Conservation (phyloP, 1,140 invertebrate genomes). For the Daktulosphaira vitifoliae region DNA sequence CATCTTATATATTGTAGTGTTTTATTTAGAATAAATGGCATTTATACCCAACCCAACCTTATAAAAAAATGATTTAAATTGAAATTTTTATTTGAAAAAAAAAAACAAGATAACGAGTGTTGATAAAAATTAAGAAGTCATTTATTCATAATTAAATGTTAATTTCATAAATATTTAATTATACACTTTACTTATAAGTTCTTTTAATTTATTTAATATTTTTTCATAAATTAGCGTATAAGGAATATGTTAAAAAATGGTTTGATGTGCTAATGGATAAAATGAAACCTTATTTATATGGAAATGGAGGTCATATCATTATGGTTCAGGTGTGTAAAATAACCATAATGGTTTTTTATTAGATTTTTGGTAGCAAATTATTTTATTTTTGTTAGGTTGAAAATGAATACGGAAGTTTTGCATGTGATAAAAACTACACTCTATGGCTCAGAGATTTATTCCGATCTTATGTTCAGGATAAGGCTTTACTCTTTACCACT, state of each 20-base stretch:
- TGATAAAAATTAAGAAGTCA: too few species aligned
- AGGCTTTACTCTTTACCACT: constrained; percentile 73
- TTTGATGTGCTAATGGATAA: constrained; percentile 50
- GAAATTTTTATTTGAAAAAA: too few species aligned
- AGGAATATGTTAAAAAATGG: constrained; percentile 55
- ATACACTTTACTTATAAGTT: background rate
- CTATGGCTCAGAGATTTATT: constrained; percentile 55
- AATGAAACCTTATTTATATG: constrained; percentile 53
- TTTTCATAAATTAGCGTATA: constrained; percentile 49
- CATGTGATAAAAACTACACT: constrained; percentile 64
- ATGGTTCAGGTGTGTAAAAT: constrained; percentile 63
- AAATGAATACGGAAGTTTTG: constrained; percentile 86
- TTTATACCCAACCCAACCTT: too few species aligned
- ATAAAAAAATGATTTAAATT: too few species aligned
- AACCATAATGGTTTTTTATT: constrained; percentile 8
- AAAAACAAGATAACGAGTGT: too few species aligned
- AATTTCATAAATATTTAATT: background rate
- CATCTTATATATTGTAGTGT: too few species aligned
- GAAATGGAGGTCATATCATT: constrained; percentile 71
- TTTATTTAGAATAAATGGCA: too few species aligned
- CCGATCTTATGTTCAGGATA: constrained; percentile 50
- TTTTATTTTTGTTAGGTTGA: constrained; percentile 62
- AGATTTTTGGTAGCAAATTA: background rate
- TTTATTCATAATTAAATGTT: too few species aligned
- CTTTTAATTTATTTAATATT: background rate